phyloP scores from a whole-genome alignment of 1,140 invertebrate species.

The Hyposmocoma kahamanoa region DNA sequence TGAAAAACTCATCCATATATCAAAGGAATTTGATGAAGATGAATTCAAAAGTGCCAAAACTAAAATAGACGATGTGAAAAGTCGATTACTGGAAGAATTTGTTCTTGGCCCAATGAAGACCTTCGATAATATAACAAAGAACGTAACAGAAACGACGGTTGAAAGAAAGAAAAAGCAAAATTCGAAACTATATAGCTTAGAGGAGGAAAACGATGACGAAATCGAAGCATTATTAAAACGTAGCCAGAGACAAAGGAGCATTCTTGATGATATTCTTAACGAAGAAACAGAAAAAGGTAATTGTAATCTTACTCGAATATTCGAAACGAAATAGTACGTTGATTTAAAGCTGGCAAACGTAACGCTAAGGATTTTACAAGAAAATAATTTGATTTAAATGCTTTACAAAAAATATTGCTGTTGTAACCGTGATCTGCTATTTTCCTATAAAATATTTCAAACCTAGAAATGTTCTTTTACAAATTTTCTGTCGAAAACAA shows the following conservation, averaged over 20 bases:
- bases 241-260: slow-evolving; percentile 79
- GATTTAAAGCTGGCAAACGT: not conserved
- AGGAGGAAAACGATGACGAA: slow-evolving; percentile 73
- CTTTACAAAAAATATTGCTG: slow-evolving; percentile 3
- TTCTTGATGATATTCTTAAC: slow-evolving; percentile 80
- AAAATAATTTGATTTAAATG: slow-evolving; percentile 3
- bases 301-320: slow-evolving; percentile 61
- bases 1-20: slow-evolving; percentile 69
- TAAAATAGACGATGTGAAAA: slow-evolving; percentile 54
- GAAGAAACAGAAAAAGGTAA: slow-evolving; percentile 75
- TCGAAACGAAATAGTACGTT: slow-evolving; percentile 27
- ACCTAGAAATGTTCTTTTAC: not conserved
- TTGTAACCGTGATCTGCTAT: not conserved
- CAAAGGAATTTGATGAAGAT: slow-evolving; percentile 55
- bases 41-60: slow-evolving; percentile 43
- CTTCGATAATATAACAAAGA: slow-evolving; percentile 47
- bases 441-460: not conserved
- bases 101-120: slow-evolving; percentile 44
- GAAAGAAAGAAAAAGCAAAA: slow-evolving; percentile 47
- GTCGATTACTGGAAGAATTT: slow-evolving; percentile 57
- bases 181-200: slow-evolving; percentile 48
- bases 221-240: slow-evolving; percentile 78
- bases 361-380: not conserved
- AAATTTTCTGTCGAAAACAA: slow-evolving; percentile 39
- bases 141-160: slow-evolving; percentile 51